Evolutionary conservation across 2,888 invertebrate genomes (phyloP), one percentile per base, ranked within the genome.

Genomic region (Rhodophaea formosa): DNA sequence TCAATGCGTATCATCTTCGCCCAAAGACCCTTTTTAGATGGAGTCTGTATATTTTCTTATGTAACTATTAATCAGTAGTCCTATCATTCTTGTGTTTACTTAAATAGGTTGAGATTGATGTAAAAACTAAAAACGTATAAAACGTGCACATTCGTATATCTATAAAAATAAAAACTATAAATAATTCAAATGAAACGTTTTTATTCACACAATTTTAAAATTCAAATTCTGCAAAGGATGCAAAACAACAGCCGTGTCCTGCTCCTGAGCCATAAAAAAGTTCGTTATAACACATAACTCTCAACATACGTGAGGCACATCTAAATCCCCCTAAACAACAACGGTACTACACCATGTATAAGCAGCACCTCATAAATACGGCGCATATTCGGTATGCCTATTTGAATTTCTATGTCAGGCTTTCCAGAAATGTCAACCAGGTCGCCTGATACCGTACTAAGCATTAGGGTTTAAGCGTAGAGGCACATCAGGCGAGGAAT

Each of bases 291-390:
- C 56, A 64, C 63, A 62, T 58, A 62, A 59, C 55, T 49, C 59
- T 56, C 56, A 49, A 17, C 46, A 55, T 58, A 60, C 68, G 69
- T 66, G 73, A 62, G 62, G 62, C 62, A 67, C 68, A 73, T 71
- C 67, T 63, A 70, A 70, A 71, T 69, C 58, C 62, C 62, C 62
- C 59, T 61, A 65, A 70, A 68, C 62, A 61, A 39, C 64, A 72
- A 70, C 69, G 68, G 69, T 61, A 67, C 62, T 61, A 60, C 67
- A 42, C 53, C 43, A 29, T 54, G 29, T 54, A 30, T 54, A 44
- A 30, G 10, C 29, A 17, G 15, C 63, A 65, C 64, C 66, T 62
- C 59, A 63, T 54, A 54, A 54, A 54, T 54, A 44, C 45, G 49
- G 44, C 55, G 23, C 39, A 57, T 47, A 43, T 55, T 52, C 15